These are phyloP conservation scores for Erythrolamprus reginae DNA, from an alignment of 2,113 vertebrate species.

Conservation along the genomic window DNA sequence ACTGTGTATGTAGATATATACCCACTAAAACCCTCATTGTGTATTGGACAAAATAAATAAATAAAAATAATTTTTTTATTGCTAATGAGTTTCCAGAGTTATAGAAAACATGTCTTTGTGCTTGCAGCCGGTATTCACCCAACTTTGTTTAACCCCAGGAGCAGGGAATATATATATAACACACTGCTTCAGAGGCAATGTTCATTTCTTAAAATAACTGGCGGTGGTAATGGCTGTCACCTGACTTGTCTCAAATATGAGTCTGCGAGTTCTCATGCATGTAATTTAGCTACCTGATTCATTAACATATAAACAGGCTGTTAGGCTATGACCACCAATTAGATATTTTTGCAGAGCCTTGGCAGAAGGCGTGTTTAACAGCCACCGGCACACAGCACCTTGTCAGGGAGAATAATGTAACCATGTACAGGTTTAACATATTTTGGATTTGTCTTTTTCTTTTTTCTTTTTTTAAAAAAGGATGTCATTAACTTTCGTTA, in stretches of 20 bases:
- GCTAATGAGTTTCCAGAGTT: no score
- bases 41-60: no score
- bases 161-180: neutral
- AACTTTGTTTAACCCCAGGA: neutral
- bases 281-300: conserved; percentile 56
- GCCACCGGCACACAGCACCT: conserved; percentile 7
- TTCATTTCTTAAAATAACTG: conserved; percentile 42
- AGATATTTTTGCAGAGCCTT: conserved; percentile 38
- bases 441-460: neutral
- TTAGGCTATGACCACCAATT: conserved; percentile 48
- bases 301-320: conserved; percentile 53
- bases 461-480: neutral
- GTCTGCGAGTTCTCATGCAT: conserved; percentile 40
- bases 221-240: conserved; percentile 36
- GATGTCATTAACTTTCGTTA: neutral
- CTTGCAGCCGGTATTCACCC: neutral
- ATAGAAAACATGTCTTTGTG: neutral
- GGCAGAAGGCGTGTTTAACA: conserved; percentile 36
- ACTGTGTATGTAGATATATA: no score
- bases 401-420: conserved; percentile 28
- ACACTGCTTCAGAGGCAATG: conserved; percentile 37
- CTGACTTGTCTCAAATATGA: conserved; percentile 38
- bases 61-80: no score
- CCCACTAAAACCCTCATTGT: no score
- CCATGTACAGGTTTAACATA: neutral